Base-by-base conservation (phyloP, 2,113 vertebrate genomes). In the Rana temporaria region DNA sequence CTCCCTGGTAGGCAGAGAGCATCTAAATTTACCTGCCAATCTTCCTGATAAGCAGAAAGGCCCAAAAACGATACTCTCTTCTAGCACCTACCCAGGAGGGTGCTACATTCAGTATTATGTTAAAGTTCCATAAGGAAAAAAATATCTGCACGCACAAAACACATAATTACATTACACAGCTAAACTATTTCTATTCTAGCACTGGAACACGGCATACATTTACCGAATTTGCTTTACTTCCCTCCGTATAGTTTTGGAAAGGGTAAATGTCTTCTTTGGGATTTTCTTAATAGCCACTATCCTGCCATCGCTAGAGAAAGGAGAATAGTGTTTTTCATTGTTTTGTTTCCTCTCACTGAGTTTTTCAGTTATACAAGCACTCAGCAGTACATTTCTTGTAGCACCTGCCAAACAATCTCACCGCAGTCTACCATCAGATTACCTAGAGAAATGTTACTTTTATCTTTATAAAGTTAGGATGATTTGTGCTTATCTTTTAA, bases 221-320 rank as follows among this genome's bases (percentile, higher is more conserved):
- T 86, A 96, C 93, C 95, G 94, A 69, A 95, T 88, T 93, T 96
- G 93, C 74, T 96, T 95, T 80, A 96, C 94, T 87, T 97, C 96
- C 84, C 91, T 92, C 55, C 91, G 88, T 88, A 96, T 94, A 26
- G 90, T 90, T 87, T 94, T 96, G 70, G 93, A 94, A 18, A 97
- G 80, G 0, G 87, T 90, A 80, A 96, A 95, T 0, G 87, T 84
- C 81, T 93, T 96, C 6, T 93, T 95, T 70, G 83, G 92, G 38
- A 96, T 94, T 89, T 84, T 96, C 87, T 95, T 98, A 85, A 95
- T 92, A 69, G 95, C 94, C 57, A 96, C 93, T 0, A 89, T 94
- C 86, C 90, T 93, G n/a, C 94, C 95, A 79, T 96, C 93, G 74
- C 95, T 96, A 85, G 24, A 91, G 26, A 86, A 6, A 79, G 24